A percentile compares a stretch with the other conserved stretches of the same genome.
Evolutionary conservation across 2,113 vertebrate species (phyloP).

Genomic region (Rhinichthys klamathensis): DNA sequence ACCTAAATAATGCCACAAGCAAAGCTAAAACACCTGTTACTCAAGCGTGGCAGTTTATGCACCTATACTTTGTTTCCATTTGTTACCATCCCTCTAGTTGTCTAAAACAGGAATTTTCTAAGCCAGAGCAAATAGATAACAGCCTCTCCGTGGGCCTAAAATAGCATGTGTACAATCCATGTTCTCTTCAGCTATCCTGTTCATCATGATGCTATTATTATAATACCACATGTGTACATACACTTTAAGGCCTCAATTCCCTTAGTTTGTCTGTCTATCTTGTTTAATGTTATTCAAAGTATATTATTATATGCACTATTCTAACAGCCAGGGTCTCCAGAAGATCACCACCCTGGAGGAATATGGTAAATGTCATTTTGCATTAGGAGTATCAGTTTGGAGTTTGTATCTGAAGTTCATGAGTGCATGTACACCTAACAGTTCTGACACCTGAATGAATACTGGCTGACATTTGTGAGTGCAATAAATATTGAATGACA

Average conservation of each 20-base stretch:
- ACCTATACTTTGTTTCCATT: not conserved
- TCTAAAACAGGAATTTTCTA: not conserved
- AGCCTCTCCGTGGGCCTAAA: conserved; percentile 32
- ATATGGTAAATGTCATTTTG: conserved; percentile 69
- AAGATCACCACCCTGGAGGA: conserved; percentile 74
- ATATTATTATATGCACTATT: conserved; percentile 42
- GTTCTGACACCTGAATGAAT: not conserved
- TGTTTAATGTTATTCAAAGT: not conserved
- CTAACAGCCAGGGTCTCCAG: conserved; percentile 71
- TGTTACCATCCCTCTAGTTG: not conserved
- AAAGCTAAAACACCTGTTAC: not conserved
- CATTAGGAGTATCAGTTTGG: not conserved
- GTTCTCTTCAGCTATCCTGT: not conserved
- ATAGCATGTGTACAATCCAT: conserved; percentile 40
- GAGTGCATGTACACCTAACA: not conserved
- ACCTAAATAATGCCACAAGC: not conserved
- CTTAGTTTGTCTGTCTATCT: not conserved
- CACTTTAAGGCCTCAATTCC: not conserved
- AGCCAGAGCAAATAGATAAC: conserved; percentile 33
- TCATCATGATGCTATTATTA: conserved; percentile 14
- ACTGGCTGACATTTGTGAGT: not conserved
- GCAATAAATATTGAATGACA: not conserved
- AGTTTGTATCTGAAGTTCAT: not conserved
- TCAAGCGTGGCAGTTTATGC: not conserved
- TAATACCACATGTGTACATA: not conserved